Evolutionary conservation across 2,888 invertebrate genomes (phyloP).

Genomic region (Xylota sylvarum): DNA sequence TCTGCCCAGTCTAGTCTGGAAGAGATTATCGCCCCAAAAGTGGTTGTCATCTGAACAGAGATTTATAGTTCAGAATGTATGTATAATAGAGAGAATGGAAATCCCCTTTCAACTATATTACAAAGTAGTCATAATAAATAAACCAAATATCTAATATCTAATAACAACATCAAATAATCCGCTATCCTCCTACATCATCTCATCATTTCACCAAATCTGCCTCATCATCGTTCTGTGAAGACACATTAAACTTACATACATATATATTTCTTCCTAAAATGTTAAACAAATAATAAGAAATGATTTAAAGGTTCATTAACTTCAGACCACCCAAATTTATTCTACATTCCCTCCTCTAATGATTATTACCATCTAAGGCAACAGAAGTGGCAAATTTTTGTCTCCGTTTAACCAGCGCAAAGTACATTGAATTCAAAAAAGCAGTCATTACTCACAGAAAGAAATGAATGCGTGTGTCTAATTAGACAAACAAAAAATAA

Average conservation of each 20-base stretch:
- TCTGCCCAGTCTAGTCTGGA: too few relatives aligned
- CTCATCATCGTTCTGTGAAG: conserved; percentile 7
- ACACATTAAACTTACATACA: not conserved
- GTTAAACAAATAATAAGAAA: not conserved
- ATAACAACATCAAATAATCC: not conserved
- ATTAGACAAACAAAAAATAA: not conserved
- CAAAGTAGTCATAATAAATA: not conserved
- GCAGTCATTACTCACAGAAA: not conserved
- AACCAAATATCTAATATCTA: not conserved
- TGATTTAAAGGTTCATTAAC: conserved; percentile 23
- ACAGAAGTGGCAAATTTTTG: not conserved
- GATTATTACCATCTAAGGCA: conserved; percentile 3
- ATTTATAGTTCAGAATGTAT: too few relatives aligned
- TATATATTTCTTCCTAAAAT: not conserved
- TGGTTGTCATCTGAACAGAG: too few relatives aligned
- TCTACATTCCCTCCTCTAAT: not conserved
- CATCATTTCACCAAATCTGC: not conserved
- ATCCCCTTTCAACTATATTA: not conserved
- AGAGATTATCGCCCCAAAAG: too few relatives aligned
- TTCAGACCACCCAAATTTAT: conserved; percentile 21
- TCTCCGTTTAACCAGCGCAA: not conserved
- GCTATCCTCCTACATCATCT: not conserved
- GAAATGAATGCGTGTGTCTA: conserved; percentile 15
- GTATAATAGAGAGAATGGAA: too few relatives aligned
- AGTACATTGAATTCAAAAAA: not conserved